Percentiles rank a stretch among this genome's conserved stretches.
These are phyloP conservation scores for Blera fallax DNA, from an alignment of 2,888 invertebrate species.

Conservation along the genomic window DNA sequence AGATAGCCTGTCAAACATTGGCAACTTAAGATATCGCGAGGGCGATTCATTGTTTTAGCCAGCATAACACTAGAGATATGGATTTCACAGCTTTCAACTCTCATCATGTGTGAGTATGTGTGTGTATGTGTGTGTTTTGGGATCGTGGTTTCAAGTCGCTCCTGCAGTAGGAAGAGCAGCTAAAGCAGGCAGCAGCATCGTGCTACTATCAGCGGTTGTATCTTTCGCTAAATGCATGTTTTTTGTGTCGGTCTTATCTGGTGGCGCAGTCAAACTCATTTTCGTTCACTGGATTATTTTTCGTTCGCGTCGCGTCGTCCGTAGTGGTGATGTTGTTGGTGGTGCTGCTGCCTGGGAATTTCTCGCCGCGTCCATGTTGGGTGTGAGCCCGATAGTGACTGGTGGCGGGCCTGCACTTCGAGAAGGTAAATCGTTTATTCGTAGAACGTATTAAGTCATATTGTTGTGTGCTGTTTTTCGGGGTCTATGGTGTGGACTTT, in stretches of 20 bases:
- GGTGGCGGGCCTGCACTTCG: not conserved
- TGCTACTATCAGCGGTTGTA: conserved; percentile 65
- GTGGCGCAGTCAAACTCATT: conserved; percentile 71
- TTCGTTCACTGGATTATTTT: conserved; percentile 69
- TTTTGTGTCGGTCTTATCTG: conserved; percentile 71
- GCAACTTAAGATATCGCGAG: conserved; percentile 70
- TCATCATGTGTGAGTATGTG: not conserved
- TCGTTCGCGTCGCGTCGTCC: conserved; percentile 45
- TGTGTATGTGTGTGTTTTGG: not conserved
- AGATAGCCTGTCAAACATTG: conserved; percentile 70
- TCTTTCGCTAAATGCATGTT: conserved; percentile 72
- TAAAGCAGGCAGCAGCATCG: conserved; percentile 64
- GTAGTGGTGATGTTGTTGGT: not conserved
- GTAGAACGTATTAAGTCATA: conserved; percentile 69
- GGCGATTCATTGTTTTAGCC: conserved; percentile 68
- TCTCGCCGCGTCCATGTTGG: conserved; percentile 56
- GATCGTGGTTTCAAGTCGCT: conserved; percentile 32
- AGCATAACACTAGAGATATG: conserved; percentile 56
- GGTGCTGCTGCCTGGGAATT: conserved; percentile 57
- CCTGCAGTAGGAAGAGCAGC: conserved; percentile 57
- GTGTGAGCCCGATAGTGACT: conserved; percentile 62
- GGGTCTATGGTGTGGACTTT: conserved; percentile 31
- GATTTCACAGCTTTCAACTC: conserved; percentile 53
- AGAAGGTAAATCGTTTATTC: conserved; percentile 60
- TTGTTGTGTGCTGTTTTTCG: conserved; percentile 47